Conservation (phyloP, 2,888 invertebrate species). For the Cryptocephalus moraei region DNA sequence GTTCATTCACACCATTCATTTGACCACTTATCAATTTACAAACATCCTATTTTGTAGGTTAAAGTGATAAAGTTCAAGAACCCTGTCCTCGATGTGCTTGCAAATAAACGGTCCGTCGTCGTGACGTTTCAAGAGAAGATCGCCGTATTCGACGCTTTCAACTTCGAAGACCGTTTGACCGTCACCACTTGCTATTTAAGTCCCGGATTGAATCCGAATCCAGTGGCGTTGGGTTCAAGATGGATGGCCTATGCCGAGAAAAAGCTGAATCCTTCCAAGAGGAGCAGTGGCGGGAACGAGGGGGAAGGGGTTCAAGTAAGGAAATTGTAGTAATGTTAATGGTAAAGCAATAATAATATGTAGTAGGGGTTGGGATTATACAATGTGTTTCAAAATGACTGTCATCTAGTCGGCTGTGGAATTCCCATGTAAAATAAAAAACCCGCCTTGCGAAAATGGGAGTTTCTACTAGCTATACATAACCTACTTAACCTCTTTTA, state of each 20-base stretch:
- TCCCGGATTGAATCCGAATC: constrained; percentile 71
- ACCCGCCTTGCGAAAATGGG: too few species aligned
- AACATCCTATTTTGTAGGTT: constrained; percentile 42
- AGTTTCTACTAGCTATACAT: too few species aligned
- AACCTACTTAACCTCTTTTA: too few species aligned
- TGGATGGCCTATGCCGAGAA: constrained; percentile 84
- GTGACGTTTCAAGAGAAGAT: constrained; percentile 84
- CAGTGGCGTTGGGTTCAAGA: constrained; percentile 75
- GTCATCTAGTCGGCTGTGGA: too few species aligned
- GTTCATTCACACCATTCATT: background rate
- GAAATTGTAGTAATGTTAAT: too few species aligned
- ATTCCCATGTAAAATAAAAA: too few species aligned
- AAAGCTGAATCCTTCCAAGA: constrained; percentile 64
- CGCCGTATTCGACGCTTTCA: constrained; percentile 83
- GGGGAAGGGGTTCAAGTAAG: constrained; percentile 42
- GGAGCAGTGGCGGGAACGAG: constrained; percentile 77
- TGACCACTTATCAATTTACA: background rate
- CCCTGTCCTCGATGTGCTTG: constrained; percentile 75
- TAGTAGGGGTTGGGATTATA: too few species aligned
- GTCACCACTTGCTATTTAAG: constrained; percentile 85
- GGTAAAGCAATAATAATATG: too few species aligned
- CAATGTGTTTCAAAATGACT: too few species aligned
- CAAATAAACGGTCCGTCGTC: constrained; percentile 81
- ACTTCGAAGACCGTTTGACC: constrained; percentile 75
- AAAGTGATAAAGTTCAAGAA: constrained; percentile 90